Evolutionary conservation across 2,888 invertebrate species (phyloP).

Genomic region (Campoplex nolae): DNA sequence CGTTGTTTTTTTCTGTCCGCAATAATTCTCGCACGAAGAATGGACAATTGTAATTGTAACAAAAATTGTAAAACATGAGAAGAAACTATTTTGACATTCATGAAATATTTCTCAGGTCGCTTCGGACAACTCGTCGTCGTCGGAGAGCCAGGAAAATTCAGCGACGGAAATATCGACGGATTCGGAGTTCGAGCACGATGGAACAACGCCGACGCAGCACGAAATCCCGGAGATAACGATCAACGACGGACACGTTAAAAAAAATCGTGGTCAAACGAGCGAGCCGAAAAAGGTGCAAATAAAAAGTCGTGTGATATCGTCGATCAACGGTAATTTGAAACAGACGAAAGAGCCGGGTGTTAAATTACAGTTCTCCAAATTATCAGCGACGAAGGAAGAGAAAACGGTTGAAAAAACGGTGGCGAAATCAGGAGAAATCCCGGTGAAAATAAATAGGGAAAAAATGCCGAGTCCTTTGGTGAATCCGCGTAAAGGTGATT

Average conservation of each 20-base stretch:
- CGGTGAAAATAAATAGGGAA: not conserved
- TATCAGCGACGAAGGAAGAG: slow-evolving; percentile 69
- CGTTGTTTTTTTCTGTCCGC: slow-evolving; percentile 18
- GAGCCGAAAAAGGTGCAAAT: slow-evolving; percentile 88
- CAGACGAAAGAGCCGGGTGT: slow-evolving; percentile 73
- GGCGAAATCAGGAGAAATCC: slow-evolving; percentile 16
- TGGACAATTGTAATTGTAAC: not conserved
- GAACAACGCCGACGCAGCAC: slow-evolving; percentile 88
- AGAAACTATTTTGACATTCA: not conserved
- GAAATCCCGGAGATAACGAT: slow-evolving; percentile 92
- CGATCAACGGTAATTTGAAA: slow-evolving; percentile 83
- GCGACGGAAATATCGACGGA: slow-evolving; percentile 97
- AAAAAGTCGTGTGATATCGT: slow-evolving; percentile 85
- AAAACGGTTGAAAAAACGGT: slow-evolving; percentile 17
- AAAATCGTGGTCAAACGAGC: slow-evolving; percentile 84
- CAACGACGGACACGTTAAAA: slow-evolving; percentile 88
- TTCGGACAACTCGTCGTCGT: slow-evolving; percentile 88
- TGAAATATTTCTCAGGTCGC: slow-evolving; percentile 86
- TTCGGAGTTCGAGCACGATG: slow-evolving; percentile 95
- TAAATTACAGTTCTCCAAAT: slow-evolving; percentile 73
- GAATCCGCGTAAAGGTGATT: slow-evolving; percentile 89
- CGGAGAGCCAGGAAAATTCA: slow-evolving; percentile 92
- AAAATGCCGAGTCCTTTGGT: slow-evolving; percentile 83
- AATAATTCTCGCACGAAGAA: slow-evolving; percentile 53
- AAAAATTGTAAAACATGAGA: not conserved